These are phyloP conservation scores for Heliconius cydno DNA, from an alignment of 2,888 invertebrate species.

Conservation along the genomic window DNA sequence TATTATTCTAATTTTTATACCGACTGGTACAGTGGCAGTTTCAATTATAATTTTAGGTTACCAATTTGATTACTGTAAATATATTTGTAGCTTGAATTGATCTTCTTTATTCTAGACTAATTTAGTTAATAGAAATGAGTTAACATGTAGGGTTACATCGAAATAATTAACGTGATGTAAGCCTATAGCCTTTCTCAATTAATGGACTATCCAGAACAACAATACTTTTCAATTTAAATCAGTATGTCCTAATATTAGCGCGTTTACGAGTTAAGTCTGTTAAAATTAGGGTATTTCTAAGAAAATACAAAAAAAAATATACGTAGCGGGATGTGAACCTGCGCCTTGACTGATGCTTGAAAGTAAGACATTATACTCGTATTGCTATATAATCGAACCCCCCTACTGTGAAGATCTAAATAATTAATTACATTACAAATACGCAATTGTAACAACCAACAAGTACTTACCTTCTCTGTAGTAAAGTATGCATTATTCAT, in stretches of 20 bases:
- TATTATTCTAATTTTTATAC: constrained; percentile 27
- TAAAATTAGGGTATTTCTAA: too few species aligned
- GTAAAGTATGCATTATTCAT: constrained; percentile 15
- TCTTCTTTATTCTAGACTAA: too few species aligned
- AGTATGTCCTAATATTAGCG: not conserved
- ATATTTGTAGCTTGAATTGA: not conserved
- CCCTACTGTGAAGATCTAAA: not conserved
- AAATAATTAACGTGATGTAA: too few species aligned
- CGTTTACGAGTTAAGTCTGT: too few species aligned
- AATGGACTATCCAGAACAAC: too few species aligned
- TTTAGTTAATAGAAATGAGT: too few species aligned
- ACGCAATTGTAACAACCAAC: not conserved
- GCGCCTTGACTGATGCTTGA: too few species aligned
- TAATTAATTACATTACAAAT: not conserved
- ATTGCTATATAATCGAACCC: not conserved
- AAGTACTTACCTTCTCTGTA: not conserved
- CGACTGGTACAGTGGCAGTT: not conserved
- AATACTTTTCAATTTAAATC: not conserved
- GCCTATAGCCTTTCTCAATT: too few species aligned
- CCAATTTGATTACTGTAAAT: not conserved
- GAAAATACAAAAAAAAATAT: too few species aligned
- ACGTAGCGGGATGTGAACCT: too few species aligned
- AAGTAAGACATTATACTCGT: not conserved
- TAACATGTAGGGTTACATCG: too few species aligned
- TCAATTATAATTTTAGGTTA: not conserved